These are phyloP conservation scores for Platanista minor DNA, from an alignment of 2,113 vertebrate species.

Conservation along the genomic window DNA sequence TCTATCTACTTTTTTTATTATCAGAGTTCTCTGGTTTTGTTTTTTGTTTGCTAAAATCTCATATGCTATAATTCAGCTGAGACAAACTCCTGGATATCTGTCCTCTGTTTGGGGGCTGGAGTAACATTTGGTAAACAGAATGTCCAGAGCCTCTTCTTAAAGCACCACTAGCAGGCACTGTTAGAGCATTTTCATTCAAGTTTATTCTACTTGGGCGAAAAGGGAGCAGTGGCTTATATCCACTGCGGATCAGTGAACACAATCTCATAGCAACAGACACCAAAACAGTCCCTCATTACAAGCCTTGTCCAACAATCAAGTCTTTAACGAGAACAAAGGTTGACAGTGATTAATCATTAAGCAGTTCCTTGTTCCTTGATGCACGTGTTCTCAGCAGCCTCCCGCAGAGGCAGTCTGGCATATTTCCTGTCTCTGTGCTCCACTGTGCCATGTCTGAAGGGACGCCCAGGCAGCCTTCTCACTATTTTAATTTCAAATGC, in stretches of 20 bases:
- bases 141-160: not conserved
- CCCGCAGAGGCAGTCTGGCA: conserved; percentile 81
- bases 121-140: not conserved
- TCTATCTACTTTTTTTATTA: not conserved
- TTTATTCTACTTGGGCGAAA: conserved; percentile 29
- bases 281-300: conserved; percentile 78
- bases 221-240: conserved; percentile 36
- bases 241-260: conserved; percentile 52
- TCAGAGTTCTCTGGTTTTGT: not conserved
- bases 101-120: not conserved
- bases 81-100: not conserved
- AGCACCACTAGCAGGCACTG: conserved; percentile 65
- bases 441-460: conserved; percentile 66
- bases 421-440: conserved; percentile 78
- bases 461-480: conserved; percentile 60
- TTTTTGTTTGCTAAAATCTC: not conserved
- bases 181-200: not conserved
- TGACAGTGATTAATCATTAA: conserved; percentile 85
- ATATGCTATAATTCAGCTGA: not conserved
- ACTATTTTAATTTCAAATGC: conserved; percentile 67
- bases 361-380: conserved; percentile 77
- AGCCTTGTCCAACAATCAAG: conserved; percentile 78
- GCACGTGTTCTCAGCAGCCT: conserved; percentile 81
- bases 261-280: conserved; percentile 78
- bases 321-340: conserved; percentile 83